Percentiles rank a stretch among this genome's conserved stretches.
Evolutionary conservation across 2,113 vertebrate species (phyloP).

Genomic region (Saimiri boliviensis): DNA sequence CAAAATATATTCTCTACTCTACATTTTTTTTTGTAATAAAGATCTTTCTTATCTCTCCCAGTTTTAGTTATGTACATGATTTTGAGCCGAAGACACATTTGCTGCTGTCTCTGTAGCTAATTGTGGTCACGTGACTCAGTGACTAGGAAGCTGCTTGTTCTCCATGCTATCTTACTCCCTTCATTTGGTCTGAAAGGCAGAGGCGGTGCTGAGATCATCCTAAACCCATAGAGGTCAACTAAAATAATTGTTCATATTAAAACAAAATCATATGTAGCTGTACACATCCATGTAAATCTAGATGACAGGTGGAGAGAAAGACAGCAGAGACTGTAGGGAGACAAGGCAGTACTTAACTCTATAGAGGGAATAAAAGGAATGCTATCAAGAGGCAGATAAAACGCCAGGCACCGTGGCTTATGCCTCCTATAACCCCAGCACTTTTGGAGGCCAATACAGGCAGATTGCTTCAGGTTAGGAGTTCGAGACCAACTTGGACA

Average conservation of each 20-base stretch:
- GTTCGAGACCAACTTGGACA: too few relatives aligned
- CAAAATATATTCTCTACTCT: background rate
- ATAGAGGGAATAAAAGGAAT: background rate
- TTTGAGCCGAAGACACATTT: background rate
- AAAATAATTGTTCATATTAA: background rate
- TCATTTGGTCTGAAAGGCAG: background rate
- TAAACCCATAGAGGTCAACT: background rate
- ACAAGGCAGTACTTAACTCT: background rate
- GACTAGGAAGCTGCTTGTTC: background rate
- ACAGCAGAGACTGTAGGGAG: background rate
- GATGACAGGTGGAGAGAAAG: background rate
- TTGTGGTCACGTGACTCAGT: background rate
- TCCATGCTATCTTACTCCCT: background rate
- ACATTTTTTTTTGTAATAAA: background rate
- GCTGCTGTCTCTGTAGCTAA: background rate
- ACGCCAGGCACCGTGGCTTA: too few relatives aligned
- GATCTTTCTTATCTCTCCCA: too few relatives aligned
- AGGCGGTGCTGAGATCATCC: too few relatives aligned
- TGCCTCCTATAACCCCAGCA: too few relatives aligned
- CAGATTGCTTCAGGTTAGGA: too few relatives aligned
- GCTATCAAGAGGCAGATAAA: background rate
- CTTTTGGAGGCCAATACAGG: too few relatives aligned
- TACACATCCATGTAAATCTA: background rate
- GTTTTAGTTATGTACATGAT: background rate
- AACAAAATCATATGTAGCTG: background rate